These are phyloP conservation scores for Amphiprion percula DNA, from an alignment of 2,113 vertebrate species.

Conservation along the genomic window DNA sequence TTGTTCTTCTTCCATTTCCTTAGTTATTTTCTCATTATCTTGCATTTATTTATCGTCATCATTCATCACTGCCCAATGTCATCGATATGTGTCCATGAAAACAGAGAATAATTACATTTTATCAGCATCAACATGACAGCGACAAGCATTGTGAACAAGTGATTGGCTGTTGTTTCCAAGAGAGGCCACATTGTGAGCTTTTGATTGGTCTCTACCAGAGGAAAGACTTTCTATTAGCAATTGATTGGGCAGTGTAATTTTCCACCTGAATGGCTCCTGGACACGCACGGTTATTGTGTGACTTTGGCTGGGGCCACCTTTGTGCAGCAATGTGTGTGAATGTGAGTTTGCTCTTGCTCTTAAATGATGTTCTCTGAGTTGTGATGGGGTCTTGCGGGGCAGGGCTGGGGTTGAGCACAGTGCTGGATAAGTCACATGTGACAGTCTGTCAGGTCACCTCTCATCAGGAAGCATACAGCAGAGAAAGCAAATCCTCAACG, in stretches of 20 bases:
- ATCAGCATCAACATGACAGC: constrained; percentile 68
- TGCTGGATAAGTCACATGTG: constrained; percentile 74
- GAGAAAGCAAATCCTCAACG: constrained; percentile 59
- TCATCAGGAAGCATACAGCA: constrained; percentile 67
- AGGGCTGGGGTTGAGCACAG: constrained; percentile 19
- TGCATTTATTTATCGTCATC: constrained; percentile 60
- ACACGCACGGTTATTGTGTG: constrained; percentile 61
- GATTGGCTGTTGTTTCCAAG: constrained; percentile 66
- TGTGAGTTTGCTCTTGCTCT: constrained; percentile 37
- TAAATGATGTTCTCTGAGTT: constrained; percentile 51
- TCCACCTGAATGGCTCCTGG: constrained; percentile 71
- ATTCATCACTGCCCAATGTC: constrained; percentile 49
- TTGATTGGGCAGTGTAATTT: constrained; percentile 82
- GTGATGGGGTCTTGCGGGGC: constrained; percentile 56
- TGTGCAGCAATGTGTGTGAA: constrained; percentile 40
- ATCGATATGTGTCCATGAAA: constrained; percentile 68
- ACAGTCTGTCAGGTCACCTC: constrained; percentile 79
- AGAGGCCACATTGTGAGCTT: constrained; percentile 57
- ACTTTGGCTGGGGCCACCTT: constrained; percentile 55
- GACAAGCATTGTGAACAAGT: constrained; percentile 59
- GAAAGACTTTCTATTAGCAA: constrained; percentile 72
- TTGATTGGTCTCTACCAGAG: constrained; percentile 66
- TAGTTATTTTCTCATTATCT: constrained; percentile 68
- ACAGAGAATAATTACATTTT: constrained; percentile 73
- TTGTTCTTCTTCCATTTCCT: constrained; percentile 40